These are phyloP conservation scores for Phocoena phocoena DNA, from an alignment of 2,113 vertebrate genomes.

Conservation along the genomic window DNA sequence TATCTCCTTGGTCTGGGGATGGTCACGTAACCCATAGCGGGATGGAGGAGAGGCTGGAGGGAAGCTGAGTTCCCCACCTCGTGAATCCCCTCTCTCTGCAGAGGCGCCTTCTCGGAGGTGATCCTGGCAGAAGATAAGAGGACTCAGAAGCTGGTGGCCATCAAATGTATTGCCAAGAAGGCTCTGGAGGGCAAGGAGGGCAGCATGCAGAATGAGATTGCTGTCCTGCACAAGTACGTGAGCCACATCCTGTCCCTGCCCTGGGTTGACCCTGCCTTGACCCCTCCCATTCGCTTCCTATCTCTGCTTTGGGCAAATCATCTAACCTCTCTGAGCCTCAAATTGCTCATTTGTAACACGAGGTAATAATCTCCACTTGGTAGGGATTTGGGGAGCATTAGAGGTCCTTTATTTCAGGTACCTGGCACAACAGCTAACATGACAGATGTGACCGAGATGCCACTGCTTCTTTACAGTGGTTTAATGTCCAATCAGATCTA, in stretches of 20 bases:
- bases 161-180: conserved; percentile 98
- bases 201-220: conserved; percentile 98
- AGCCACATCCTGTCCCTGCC: not conserved
- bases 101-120: conserved; percentile 98
- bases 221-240: conserved; percentile 96
- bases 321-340: not conserved
- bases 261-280: not conserved
- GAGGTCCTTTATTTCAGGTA: not conserved
- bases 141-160: conserved; percentile 93
- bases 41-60: not conserved
- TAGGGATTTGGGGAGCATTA: not conserved
- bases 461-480: not conserved
- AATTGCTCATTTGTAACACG: not conserved
- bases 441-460: not conserved
- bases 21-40: not conserved
- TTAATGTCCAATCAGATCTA: not conserved
- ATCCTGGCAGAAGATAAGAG: conserved; percentile 95
- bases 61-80: not conserved
- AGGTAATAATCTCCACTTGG: not conserved
- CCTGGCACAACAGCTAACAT: not conserved
- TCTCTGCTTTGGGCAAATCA: not conserved
- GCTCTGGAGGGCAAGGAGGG: conserved; percentile 96
- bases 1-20: not conserved
- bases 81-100: conserved; percentile 69
- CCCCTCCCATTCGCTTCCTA: not conserved